Percentiles rank a stretch among this genome's conserved stretches.
phyloP scores from a whole-genome alignment of 2,888 invertebrate genomes.

The Leucophora obtusa region DNA sequence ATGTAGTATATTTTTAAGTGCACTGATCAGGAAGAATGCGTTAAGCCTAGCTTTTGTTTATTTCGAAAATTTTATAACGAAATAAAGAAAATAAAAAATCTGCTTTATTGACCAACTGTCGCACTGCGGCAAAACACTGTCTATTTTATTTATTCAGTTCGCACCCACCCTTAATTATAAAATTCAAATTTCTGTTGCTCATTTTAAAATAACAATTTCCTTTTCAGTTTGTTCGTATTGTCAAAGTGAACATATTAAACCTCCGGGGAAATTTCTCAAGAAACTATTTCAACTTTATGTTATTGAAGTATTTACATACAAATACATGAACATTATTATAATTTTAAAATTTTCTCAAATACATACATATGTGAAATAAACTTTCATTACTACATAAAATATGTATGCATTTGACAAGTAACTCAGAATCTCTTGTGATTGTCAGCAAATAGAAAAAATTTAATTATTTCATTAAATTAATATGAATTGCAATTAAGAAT shows the following conservation, averaged over 20 bases:
- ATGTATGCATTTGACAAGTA: slow-evolving; percentile 50
- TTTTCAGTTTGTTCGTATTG: neutral
- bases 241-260: neutral
- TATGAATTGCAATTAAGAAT: neutral
- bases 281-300: neutral
- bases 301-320: neutral
- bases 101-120: no score
- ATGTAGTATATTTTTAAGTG: no score
- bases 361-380: slow-evolving; percentile 34
- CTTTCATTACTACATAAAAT: slow-evolving; percentile 46
- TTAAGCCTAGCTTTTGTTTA: no score
- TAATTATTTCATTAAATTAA: slow-evolving; percentile 23
- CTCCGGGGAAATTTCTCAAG: neutral
- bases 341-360: slow-evolving; percentile 14
- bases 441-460: slow-evolving; percentile 40
- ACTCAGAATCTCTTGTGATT: slow-evolving; percentile 38
- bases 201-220: neutral
- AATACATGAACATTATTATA: slow-evolving; percentile 4
- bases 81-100: no score
- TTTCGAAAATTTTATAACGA: no score
- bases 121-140: no score
- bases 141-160: no score
- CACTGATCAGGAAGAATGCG: no score
- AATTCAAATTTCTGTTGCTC: neutral
- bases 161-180: no score